Percentiles rank a stretch among this genome's conserved stretches.
Conservation (phyloP, 2,797 vertebrate species). For the Adrianichthys oophorus region DNA sequence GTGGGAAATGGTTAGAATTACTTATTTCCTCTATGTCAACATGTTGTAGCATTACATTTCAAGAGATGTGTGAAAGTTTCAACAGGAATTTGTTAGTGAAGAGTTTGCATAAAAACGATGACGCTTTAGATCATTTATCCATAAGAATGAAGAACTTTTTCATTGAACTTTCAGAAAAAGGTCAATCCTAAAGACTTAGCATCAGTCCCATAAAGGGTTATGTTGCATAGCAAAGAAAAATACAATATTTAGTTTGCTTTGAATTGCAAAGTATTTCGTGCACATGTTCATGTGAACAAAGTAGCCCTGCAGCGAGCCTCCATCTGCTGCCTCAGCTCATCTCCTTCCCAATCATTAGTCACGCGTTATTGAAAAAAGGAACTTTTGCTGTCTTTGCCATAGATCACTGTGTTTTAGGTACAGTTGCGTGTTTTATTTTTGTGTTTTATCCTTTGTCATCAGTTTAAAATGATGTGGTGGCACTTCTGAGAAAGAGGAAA, state of each 20-base stretch:
- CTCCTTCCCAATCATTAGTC: constrained; percentile 44
- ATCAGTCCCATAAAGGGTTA: no score
- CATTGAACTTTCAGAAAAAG: no score
- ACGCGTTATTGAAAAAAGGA: constrained; percentile 19
- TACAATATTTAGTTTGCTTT: no score
- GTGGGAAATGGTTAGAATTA: no score
- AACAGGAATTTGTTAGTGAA: background rate
- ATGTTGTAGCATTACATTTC: no score
- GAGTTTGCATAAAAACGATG: background rate
- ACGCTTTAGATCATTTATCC: background rate
- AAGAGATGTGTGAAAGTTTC: background rate
- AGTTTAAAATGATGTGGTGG: background rate
- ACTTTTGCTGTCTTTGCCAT: background rate
- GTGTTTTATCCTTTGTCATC: background rate
- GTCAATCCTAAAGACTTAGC: no score
- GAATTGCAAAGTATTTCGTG: background rate
- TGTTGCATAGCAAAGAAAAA: no score
- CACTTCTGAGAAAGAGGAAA: background rate
- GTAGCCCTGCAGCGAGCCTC: constrained; percentile 13
- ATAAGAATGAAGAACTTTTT: no score
- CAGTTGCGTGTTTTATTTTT: background rate
- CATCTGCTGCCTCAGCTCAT: constrained; percentile 14
- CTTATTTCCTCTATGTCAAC: no score
- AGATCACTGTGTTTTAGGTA: constrained; percentile 3
- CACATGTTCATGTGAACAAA: constrained; percentile 10